Conservation (phyloP, 2,888 invertebrate species). For the Erpobdella octoculata region DNA sequence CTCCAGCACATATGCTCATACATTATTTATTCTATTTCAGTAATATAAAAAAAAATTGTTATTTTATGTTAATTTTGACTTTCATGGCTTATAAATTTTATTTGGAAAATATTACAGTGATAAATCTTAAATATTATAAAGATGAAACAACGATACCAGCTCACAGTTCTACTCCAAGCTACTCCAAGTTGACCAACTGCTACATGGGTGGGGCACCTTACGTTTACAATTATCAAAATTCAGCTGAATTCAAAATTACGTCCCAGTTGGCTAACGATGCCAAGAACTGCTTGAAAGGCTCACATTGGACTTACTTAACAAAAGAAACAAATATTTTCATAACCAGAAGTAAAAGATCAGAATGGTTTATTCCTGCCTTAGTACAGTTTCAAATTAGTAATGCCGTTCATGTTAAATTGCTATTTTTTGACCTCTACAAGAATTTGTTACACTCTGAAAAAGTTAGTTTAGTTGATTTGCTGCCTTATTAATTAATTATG, state of each 20-base stretch:
- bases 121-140: too few relatives aligned
- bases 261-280: background rate
- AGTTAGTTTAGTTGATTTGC: background rate
- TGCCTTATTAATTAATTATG: background rate
- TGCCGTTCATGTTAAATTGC: background rate
- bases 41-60: too few relatives aligned
- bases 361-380: conserved; percentile 3
- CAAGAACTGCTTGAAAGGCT: background rate
- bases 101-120: too few relatives aligned
- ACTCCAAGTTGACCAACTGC: too few relatives aligned
- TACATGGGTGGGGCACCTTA: background rate
- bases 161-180: too few relatives aligned
- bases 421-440: conserved; percentile 10
- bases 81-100: too few relatives aligned
- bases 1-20: too few relatives aligned
- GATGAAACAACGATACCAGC: too few relatives aligned
- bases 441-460: background rate
- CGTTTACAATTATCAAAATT: conserved; percentile 5
- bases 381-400: background rate
- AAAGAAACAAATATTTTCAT: background rate
- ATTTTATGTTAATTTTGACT: too few relatives aligned
- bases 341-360: background rate
- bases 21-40: too few relatives aligned
- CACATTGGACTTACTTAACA: background rate
- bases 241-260: conserved; percentile 11